Evolutionary conservation across 1,140 invertebrate genomes (phyloP), one percentile per base, ranked within the genome.

Genomic region (Whitmania pigra): DNA sequence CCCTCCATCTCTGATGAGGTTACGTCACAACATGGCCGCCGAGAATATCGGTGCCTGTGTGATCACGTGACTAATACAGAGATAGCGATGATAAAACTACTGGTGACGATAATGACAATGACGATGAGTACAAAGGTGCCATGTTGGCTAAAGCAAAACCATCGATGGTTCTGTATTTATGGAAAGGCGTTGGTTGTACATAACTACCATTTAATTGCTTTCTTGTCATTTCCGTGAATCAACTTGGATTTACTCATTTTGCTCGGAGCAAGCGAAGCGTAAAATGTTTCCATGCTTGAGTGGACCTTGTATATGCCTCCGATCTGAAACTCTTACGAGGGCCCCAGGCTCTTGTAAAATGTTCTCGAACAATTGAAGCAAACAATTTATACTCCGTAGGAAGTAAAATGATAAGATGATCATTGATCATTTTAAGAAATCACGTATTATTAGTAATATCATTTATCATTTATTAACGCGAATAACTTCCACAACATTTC

Each of bases 241-340:
- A 63, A 22, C 57, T 63, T 25, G 22, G 29, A 63, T 63, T 6
- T 22, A 63, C 9, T 22, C 57, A 63, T 63, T 25, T 31, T 63
- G 57, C 57, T 31, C 57, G 29, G 22, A 63, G 22, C 57, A 20
- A 22, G 57, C 22, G 29, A 63, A 25, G 22, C 29, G 11, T 63
- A 31, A 63, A 63, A 63, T 31, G 29, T 22, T 63, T 63, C 57
- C 22, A 63, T 18, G 29, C 57, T 17, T 20, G 57, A 63, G 57
- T 31, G 22, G 57, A 31, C 57, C 57, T 22, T 63, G 57, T 49
- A 63, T 31, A 63, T 25, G 57, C 22, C 29, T 63, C 57, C 57
- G 57, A 63, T 63, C 2, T 63, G 57, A 63, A 49, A 49, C 11
- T 49, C 43, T 17, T 49, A 17, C 43, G 15, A 17, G 43, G 13